phyloP scores from a whole-genome alignment of 1,140 invertebrate species.

The Pteromalus puparum region DNA sequence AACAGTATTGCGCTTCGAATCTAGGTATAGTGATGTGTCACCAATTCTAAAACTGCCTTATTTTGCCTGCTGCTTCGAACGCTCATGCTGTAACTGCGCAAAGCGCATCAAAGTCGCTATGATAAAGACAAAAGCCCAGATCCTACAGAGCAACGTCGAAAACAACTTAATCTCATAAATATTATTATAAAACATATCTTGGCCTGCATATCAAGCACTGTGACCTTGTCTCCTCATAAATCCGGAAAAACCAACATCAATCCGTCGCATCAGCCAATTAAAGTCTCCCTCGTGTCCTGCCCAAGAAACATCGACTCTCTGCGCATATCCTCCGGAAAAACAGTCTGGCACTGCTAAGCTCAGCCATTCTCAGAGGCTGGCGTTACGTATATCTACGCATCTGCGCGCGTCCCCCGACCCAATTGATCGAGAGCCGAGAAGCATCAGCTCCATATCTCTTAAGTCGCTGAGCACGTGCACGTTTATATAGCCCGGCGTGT shows the following conservation, averaged over 20 bases:
- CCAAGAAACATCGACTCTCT: background rate
- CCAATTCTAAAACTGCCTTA: too few species aligned
- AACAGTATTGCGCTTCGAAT: too few species aligned
- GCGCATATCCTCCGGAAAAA: background rate
- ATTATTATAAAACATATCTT: background rate
- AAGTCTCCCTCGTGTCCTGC: too few species aligned
- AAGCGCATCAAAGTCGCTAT: too few species aligned
- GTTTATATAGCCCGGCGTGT: background rate
- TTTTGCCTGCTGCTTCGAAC: too few species aligned
- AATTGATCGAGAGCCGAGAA: constrained; percentile 9
- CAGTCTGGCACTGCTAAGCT: background rate
- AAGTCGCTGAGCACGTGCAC: background rate
- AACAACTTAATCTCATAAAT: background rate
- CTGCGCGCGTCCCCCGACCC: background rate
- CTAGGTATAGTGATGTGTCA: too few species aligned
- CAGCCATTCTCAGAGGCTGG: background rate
- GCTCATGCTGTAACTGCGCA: too few species aligned
- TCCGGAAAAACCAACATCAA: too few species aligned
- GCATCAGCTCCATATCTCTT: background rate
- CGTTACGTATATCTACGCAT: background rate
- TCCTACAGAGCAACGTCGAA: background rate
- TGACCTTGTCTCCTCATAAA: too few species aligned
- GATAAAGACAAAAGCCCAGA: too few species aligned
- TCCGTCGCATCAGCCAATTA: background rate
- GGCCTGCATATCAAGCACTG: background rate